Percentiles rank a stretch among this genome's conserved stretches.
Evolutionary conservation across 2,113 vertebrate species (phyloP).

Genomic region (Cochlearius cochlearius): DNA sequence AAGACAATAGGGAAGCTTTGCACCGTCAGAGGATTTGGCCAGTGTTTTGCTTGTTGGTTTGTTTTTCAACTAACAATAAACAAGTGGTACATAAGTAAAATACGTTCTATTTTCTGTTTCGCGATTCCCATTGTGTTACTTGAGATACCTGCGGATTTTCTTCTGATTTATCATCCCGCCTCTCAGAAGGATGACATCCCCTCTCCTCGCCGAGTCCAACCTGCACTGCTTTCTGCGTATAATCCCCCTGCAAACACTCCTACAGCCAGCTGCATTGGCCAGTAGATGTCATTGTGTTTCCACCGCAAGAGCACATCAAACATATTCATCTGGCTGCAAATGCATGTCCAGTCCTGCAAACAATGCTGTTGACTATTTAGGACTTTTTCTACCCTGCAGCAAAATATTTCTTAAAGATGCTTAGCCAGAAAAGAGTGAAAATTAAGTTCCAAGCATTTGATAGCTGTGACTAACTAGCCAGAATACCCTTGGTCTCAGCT

Average conservation of each 20-base stretch:
- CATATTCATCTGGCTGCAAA: conserved; percentile 48
- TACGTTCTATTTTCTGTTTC: neutral
- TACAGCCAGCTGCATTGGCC: neutral
- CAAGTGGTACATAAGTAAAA: neutral
- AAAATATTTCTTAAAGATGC: conserved; percentile 39
- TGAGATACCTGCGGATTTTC: neutral
- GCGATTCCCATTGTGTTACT: neutral
- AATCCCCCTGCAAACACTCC: neutral
- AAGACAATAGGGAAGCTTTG: neutral
- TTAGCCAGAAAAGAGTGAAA: conserved; percentile 39
- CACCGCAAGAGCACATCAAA: neutral
- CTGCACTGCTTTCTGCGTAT: neutral
- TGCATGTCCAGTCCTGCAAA: conserved; percentile 2
- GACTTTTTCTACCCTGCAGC: conserved; percentile 20
- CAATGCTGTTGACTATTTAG: conserved; percentile 41
- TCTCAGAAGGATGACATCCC: neutral
- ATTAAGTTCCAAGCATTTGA: conserved; percentile 39
- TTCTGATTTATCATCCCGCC: neutral
- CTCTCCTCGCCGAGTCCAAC: neutral
- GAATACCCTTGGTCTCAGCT: conserved; percentile 7
- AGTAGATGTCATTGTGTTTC: conserved; percentile 64
- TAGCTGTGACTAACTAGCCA: conserved; percentile 33
- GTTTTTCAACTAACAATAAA: neutral
- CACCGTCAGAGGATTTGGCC: neutral
- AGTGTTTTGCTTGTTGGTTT: neutral